phyloP scores from a whole-genome alignment of 1,140 invertebrate genomes.

The Brachionus manjavacas region DNA sequence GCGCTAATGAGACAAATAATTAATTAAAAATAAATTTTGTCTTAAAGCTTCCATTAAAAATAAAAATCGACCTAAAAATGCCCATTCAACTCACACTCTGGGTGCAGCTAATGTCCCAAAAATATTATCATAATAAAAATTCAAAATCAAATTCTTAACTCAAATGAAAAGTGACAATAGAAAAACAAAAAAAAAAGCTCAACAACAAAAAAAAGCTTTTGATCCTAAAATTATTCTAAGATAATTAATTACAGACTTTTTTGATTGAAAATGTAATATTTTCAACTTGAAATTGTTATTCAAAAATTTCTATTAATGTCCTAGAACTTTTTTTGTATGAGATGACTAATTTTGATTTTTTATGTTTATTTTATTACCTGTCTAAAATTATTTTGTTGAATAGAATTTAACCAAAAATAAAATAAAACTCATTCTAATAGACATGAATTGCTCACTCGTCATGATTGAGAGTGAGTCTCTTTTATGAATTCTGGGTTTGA shows the following conservation, averaged over 20 bases:
- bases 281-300: not conserved
- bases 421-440: not conserved
- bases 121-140: not conserved
- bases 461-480: not conserved
- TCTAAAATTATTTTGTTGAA: not conserved
- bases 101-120: not conserved
- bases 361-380: not conserved
- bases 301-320: not conserved
- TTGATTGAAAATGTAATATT: not conserved
- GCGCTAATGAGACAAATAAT: not conserved
- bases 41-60: not conserved
- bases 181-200: not conserved
- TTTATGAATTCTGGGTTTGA: not conserved
- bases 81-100: not conserved
- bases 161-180: not conserved
- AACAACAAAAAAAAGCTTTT: too few relatives aligned
- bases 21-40: not conserved
- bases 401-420: not conserved
- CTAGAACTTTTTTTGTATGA: not conserved
- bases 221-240: too few relatives aligned
- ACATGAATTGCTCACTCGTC: not conserved
- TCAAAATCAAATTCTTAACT: not conserved
- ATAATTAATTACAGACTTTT: not conserved
- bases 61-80: not conserved
- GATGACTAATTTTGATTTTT: not conserved